Evolutionary conservation across 2,888 invertebrate species (phyloP).

Genomic region (Nomada ferruginata): DNA sequence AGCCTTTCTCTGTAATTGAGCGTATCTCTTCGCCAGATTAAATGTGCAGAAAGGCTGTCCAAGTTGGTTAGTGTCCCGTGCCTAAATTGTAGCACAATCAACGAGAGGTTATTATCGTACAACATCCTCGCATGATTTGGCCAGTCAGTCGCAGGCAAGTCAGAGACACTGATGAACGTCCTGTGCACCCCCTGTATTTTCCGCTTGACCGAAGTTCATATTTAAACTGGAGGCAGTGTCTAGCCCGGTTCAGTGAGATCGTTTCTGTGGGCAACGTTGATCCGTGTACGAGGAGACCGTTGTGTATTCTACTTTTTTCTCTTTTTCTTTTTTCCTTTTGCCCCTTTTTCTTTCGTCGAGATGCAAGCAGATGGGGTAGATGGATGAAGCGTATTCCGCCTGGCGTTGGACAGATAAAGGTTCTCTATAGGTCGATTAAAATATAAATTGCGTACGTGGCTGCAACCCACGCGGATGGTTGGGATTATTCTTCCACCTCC

Average conservation of each 20-base stretch:
- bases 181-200: slow-evolving; percentile 72
- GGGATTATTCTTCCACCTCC: slow-evolving; percentile 28
- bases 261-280: slow-evolving; percentile 16
- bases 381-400: slow-evolving; percentile 70
- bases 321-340: neutral
- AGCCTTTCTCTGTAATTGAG: slow-evolving; percentile 7
- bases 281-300: neutral
- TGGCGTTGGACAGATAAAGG: slow-evolving; percentile 79
- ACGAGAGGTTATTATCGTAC: slow-evolving; percentile 41
- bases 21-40: neutral
- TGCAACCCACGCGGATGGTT: slow-evolving; percentile 20
- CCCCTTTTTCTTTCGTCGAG: slow-evolving; percentile 27
- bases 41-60: slow-evolving; percentile 14
- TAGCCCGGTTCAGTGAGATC: slow-evolving; percentile 32
- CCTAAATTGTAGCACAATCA: slow-evolving; percentile 5
- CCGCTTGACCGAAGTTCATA: slow-evolving; percentile 65
- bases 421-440: slow-evolving; percentile 52
- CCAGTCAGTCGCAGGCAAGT: slow-evolving; percentile 63
- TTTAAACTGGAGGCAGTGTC: slow-evolving; percentile 53
- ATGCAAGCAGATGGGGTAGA: slow-evolving; percentile 67
- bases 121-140: slow-evolving; percentile 42
- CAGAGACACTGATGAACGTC: slow-evolving; percentile 59
- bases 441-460: slow-evolving; percentile 52
- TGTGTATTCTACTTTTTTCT: slow-evolving; percentile 31
- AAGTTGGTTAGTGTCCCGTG: slow-evolving; percentile 33